These are phyloP conservation scores for Cinclus cinclus DNA, from an alignment of 2,113 vertebrate genomes.

Conservation along the genomic window DNA sequence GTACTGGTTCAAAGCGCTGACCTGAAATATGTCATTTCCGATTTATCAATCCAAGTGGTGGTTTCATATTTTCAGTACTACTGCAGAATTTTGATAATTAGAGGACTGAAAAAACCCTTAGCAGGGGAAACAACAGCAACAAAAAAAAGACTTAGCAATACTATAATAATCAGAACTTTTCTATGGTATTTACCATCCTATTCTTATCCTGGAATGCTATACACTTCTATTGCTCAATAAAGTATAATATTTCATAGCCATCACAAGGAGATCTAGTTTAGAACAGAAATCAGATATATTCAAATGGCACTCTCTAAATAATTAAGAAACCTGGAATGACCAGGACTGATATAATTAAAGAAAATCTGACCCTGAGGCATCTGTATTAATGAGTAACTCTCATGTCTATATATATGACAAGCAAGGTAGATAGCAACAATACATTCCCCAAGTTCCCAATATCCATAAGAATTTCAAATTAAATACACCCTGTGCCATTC, in stretches of 20 bases:
- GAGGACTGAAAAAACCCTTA: neutral
- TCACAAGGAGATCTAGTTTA: neutral
- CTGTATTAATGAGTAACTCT: neutral
- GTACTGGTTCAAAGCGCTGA: conserved; percentile 55
- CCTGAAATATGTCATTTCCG: conserved; percentile 41
- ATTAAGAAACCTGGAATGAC: neutral
- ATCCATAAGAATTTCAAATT: neutral
- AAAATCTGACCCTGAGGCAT: neutral
- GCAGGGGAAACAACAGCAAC: neutral
- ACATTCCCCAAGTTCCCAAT: neutral
- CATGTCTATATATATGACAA: neutral
- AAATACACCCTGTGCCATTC: neutral
- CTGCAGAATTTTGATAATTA: conserved; percentile 35
- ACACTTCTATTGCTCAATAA: neutral
- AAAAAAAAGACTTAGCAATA: neutral
- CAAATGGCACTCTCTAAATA: neutral
- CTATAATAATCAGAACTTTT: neutral
- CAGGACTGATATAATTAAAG: neutral
- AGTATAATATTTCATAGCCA: neutral
- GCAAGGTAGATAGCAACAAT: neutral
- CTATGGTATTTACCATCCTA: neutral
- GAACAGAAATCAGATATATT: neutral
- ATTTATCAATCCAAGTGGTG: conserved; percentile 39
- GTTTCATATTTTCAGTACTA: conserved; percentile 19
- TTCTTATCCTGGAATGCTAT: neutral